These are phyloP conservation scores for Oryctes rhinoceros DNA, from an alignment of 1,140 invertebrate species.

Conservation along the genomic window DNA sequence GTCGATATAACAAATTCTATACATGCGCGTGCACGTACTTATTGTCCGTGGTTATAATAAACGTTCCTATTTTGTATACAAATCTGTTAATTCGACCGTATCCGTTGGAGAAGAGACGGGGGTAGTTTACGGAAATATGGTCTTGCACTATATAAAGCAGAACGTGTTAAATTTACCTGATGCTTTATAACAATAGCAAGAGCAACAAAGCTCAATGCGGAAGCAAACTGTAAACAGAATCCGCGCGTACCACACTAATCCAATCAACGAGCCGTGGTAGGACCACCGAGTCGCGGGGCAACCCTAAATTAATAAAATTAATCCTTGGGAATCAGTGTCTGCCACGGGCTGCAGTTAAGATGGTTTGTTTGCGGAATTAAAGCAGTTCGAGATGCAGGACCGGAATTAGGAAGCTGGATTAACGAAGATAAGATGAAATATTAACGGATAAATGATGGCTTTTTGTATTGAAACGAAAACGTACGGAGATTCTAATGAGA, in stretches of 20 bases:
- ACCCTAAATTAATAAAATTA: conserved; percentile 38
- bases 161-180: conserved; percentile 33
- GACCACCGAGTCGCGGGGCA: conserved; percentile 29
- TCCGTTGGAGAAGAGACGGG: not conserved
- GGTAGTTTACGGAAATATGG: not conserved
- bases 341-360: conserved; percentile 22
- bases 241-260: conserved; percentile 24
- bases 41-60: not conserved
- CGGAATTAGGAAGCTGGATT: conserved; percentile 2
- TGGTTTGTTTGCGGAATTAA: conserved; percentile 33
- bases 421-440: conserved; percentile 1
- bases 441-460: conserved; percentile 3
- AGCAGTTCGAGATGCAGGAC: conserved; percentile 12
- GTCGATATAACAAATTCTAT: not conserved
- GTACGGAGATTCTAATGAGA: not conserved
- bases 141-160: not conserved
- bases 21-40: not conserved
- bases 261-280: conserved; percentile 29
- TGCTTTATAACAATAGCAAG: conserved; percentile 29
- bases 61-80: conserved; percentile 27
- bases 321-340: conserved; percentile 17
- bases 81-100: conserved; percentile 16
- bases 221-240: conserved; percentile 32
- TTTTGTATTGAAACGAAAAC: conserved; percentile 4
- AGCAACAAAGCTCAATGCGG: conserved; percentile 17